These are phyloP conservation scores for Accipiter virgatus DNA, from an alignment of 2,113 vertebrate genomes.

Conservation along the genomic window DNA sequence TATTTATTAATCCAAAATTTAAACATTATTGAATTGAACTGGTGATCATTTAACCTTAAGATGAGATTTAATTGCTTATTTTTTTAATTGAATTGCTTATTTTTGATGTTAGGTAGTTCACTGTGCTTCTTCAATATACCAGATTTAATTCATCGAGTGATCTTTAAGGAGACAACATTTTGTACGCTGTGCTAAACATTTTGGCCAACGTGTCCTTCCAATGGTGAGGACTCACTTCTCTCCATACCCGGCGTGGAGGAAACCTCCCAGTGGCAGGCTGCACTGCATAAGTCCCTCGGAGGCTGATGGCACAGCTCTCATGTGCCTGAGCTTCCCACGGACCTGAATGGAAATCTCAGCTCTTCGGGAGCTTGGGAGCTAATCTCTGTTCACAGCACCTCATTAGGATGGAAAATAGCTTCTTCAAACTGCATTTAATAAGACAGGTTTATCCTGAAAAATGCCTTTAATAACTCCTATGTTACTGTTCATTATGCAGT, in stretches of 20 bases:
- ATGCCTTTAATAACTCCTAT: background rate
- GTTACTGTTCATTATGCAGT: background rate
- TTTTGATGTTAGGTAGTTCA: background rate
- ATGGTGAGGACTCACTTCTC: background rate
- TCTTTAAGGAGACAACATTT: background rate
- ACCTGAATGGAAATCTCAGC: background rate
- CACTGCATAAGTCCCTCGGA: background rate
- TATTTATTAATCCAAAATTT: background rate
- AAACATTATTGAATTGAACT: background rate
- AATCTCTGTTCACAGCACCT: background rate
- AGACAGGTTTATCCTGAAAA: background rate
- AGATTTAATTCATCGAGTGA: background rate
- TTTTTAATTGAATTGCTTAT: fast-evolving
- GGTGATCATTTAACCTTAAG: background rate
- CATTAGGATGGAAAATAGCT: background rate
- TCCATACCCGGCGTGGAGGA: fast-evolving
- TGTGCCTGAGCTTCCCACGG: background rate
- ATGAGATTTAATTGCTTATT: background rate
- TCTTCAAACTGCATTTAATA: background rate
- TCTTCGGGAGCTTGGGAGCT: background rate
- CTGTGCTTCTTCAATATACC: background rate
- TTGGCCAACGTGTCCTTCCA: background rate
- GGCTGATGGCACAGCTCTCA: fast-evolving
- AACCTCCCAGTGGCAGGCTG: background rate
- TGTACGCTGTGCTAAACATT: background rate